phyloP scores from a whole-genome alignment of 1,140 invertebrate genomes.

The Rhizoglyphus robini region DNA sequence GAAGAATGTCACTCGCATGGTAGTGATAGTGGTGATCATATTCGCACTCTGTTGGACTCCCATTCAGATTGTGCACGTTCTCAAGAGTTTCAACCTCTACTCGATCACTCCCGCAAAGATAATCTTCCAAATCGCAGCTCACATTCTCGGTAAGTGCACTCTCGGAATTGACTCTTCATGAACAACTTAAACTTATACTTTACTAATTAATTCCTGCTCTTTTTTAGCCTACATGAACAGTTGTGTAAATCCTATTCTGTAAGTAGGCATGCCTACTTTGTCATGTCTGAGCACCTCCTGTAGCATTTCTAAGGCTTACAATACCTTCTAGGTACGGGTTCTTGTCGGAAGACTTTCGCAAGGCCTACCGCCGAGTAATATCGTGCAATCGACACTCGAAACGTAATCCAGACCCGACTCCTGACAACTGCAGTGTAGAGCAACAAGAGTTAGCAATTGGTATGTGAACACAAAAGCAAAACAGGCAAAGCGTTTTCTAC shows the following conservation, averaged over 20 bases:
- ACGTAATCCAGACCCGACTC: neutral
- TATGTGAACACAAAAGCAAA: conserved; percentile 22
- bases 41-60: conserved; percentile 93
- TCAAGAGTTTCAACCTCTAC: conserved; percentile 57
- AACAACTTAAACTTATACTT: no score
- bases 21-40: conserved; percentile 80
- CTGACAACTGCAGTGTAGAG: neutral
- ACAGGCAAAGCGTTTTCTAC: no score
- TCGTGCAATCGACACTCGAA: conserved; percentile 20
- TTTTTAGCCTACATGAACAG: conserved; percentile 63
- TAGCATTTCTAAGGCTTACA: no score
- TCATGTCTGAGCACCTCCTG: no score
- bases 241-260: conserved; percentile 83
- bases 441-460: conserved; percentile 33
- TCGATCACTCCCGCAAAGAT: conserved; percentile 47
- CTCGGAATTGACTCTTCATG: no score
- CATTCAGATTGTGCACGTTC: conserved; percentile 67
- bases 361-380: conserved; percentile 57
- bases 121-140: conserved; percentile 62
- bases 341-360: conserved; percentile 68
- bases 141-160: conserved; percentile 52
- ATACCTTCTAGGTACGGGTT: conserved; percentile 71
- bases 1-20: conserved; percentile 80
- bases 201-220: neutral
- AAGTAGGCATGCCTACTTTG: neutral